phyloP scores from a whole-genome alignment of 2,797 vertebrate genomes.

The Poeciliopsis gracilis region DNA sequence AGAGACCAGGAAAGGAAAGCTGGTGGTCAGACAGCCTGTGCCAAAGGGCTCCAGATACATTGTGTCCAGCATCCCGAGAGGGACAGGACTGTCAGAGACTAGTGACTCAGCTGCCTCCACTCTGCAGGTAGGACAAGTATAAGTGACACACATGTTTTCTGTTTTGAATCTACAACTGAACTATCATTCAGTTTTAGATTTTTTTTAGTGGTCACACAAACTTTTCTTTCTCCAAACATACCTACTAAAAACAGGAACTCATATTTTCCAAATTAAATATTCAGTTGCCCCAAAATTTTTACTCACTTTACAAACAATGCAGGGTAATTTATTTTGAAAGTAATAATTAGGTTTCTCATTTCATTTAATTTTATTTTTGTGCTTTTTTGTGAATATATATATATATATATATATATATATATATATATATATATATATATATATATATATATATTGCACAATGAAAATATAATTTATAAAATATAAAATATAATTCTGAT shows the following conservation, averaged over 20 bases:
- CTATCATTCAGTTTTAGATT: neutral
- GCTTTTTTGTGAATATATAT: too few relatives aligned
- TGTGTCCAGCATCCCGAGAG: constrained; percentile 72
- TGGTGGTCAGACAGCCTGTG: too few relatives aligned
- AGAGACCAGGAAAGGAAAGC: too few relatives aligned
- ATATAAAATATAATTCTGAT: neutral
- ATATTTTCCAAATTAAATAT: neutral
- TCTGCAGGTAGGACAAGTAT: constrained; percentile 7
- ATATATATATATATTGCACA: too few relatives aligned
- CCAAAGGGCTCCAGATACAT: constrained; percentile 45
- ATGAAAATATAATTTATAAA: too few relatives aligned
- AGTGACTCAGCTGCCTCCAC: constrained; percentile 64
- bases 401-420: too few relatives aligned
- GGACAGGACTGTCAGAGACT: constrained; percentile 64
- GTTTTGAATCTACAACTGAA: neutral
- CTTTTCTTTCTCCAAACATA: neutral
- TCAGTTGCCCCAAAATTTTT: neutral
- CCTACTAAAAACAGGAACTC: neutral
- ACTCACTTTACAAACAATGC: neutral
- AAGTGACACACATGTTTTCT: too few relatives aligned
- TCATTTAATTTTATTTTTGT: neutral
- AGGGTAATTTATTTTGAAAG: too few relatives aligned
- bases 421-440: too few relatives aligned
- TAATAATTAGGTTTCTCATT: neutral
- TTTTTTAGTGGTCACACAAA: neutral